These are phyloP conservation scores for Diarsia rubi DNA, from an alignment of 2,888 invertebrate species.

Conservation along the genomic window DNA sequence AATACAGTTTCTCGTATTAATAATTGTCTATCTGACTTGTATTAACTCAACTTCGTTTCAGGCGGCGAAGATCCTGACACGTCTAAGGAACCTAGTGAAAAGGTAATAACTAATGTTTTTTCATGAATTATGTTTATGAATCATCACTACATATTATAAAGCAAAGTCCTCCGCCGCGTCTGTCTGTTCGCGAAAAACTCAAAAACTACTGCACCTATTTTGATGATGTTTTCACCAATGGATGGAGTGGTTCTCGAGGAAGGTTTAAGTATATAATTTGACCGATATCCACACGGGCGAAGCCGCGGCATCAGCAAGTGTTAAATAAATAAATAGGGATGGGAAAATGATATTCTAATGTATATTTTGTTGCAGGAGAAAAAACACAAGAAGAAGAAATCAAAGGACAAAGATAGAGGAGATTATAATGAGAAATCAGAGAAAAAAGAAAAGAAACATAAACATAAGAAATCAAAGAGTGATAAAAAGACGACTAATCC, in stretches of 20 bases:
- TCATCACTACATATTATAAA: too few species aligned
- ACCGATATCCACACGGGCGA: too few species aligned
- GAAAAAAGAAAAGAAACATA: conserved; percentile 90
- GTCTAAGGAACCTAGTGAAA: conserved; percentile 78
- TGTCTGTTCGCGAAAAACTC: too few species aligned
- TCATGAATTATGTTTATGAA: neutral
- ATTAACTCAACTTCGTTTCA: conserved; percentile 60
- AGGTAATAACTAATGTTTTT: conserved; percentile 72
- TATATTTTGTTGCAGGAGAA: conserved; percentile 80
- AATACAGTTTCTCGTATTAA: neutral
- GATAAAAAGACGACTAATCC: conserved; percentile 86
- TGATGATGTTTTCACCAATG: too few species aligned
- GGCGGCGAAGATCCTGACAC: conserved; percentile 87
- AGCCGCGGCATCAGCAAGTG: too few species aligned
- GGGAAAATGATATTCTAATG: neutral
- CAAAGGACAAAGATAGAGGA: conserved; percentile 89
- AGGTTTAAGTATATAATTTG: too few species aligned
- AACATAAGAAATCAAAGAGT: conserved; percentile 88
- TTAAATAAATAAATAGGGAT: neutral
- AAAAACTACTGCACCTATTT: too few species aligned
- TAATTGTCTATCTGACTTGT: neutral
- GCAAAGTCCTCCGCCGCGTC: too few species aligned
- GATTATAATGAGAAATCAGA: conserved; percentile 88
- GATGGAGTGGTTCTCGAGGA: too few species aligned
- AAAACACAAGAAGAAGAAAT: conserved; percentile 90